Conservation (phyloP, 2,888 invertebrate genomes). For the Hirtodrosophila histrioides region DNA sequence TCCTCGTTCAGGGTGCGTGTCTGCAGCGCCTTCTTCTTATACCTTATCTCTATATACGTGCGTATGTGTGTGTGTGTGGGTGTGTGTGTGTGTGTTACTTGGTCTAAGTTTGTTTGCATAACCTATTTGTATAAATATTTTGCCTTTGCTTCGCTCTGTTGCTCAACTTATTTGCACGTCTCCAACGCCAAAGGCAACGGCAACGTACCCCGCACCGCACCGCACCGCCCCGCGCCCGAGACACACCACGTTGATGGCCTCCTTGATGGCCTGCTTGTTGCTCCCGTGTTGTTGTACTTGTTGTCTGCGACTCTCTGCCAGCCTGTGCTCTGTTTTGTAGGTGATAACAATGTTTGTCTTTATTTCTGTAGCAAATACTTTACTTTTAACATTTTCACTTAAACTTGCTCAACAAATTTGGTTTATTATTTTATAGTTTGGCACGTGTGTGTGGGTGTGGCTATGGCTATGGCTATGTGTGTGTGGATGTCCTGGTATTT, state of each 20-base stretch:
- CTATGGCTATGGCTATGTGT: constrained; percentile 18
- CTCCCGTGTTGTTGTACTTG: constrained; percentile 20
- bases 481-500: constrained; percentile 1
- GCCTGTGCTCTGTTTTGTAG: constrained; percentile 72
- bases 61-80: constrained; percentile 6
- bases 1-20: constrained; percentile 16
- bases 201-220: constrained; percentile 18
- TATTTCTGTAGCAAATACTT: constrained; percentile 72
- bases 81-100: constrained; percentile 55
- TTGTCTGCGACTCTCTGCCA: constrained; percentile 21
- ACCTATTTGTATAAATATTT: constrained; percentile 82
- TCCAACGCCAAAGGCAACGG: constrained; percentile 31
- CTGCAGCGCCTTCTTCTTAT: constrained; percentile 21
- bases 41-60: constrained; percentile 22
- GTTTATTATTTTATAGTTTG: constrained; percentile 79
- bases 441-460: constrained; percentile 54
- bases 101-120: constrained; percentile 78
- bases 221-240: not conserved
- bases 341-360: constrained; percentile 82
- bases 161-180: constrained; percentile 73
- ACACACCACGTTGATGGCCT: constrained; percentile 19
- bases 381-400: constrained; percentile 80
- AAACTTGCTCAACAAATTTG: constrained; percentile 77
- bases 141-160: constrained; percentile 71
- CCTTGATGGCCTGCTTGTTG: constrained; percentile 30